Percentiles rank a stretch among this genome's conserved stretches.
These are phyloP conservation scores for Ctenicera cuprea DNA, from an alignment of 2,888 invertebrate genomes.

Conservation along the genomic window DNA sequence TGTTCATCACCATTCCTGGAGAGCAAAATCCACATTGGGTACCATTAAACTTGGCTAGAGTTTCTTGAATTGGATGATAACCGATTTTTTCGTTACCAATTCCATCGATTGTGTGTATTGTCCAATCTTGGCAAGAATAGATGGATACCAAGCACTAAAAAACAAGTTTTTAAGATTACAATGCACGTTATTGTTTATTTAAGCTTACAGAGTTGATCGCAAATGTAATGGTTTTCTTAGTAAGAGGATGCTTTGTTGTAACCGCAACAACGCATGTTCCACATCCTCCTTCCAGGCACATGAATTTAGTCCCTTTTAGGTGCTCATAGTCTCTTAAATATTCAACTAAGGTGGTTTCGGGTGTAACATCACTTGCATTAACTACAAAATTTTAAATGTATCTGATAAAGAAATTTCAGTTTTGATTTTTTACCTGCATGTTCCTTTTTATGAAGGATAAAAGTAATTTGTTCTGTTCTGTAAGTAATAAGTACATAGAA, in stretches of 20 bases:
- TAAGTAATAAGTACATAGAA: no score
- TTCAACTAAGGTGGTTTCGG: slow-evolving; percentile 78
- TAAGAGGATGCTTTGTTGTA: slow-evolving; percentile 71
- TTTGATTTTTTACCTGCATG: no score
- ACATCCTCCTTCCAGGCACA: no score
- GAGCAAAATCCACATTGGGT: slow-evolving; percentile 84
- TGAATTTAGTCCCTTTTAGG: slow-evolving; percentile 34
- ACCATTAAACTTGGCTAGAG: slow-evolving; percentile 77
- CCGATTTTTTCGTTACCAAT: slow-evolving; percentile 78
- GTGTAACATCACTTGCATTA: slow-evolving; percentile 69
- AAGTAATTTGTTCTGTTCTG: no score
- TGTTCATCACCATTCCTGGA: slow-evolving; percentile 86
- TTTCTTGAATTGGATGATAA: slow-evolving; percentile 78
- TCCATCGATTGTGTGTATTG: slow-evolving; percentile 82
- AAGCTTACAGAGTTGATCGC: slow-evolving; percentile 80
- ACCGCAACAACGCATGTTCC: slow-evolving; percentile 79
- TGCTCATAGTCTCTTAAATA: slow-evolving; percentile 78
- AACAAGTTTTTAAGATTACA: not conserved
- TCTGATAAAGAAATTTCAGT: no score
- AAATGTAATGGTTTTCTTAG: slow-evolving; percentile 73
- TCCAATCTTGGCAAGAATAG: slow-evolving; percentile 77
- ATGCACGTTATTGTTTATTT: not conserved
- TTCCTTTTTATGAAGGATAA: no score
- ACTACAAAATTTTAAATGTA: no score
- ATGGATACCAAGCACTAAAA: slow-evolving; percentile 75